A percentile compares a stretch with the other conserved stretches of the same genome.
phyloP scores from a whole-genome alignment of 2,797 vertebrate genomes.

The Chelidonichthys spinosus region DNA sequence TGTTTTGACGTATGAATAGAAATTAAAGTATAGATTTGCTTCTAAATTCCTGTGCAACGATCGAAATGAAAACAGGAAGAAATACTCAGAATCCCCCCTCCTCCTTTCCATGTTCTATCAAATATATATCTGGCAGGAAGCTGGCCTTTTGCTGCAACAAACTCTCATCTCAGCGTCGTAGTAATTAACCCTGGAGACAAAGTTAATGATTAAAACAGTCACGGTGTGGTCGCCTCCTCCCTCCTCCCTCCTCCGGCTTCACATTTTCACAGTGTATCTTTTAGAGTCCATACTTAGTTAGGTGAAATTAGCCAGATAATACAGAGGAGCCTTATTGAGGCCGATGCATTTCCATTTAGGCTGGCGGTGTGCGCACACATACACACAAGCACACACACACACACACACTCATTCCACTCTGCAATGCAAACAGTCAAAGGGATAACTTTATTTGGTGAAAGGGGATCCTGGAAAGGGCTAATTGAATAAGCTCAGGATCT shows the following conservation, averaged over 20 bases:
- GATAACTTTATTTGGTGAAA: conserved; percentile 99
- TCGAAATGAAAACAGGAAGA: conserved; percentile 7
- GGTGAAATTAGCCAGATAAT: conserved; percentile 89
- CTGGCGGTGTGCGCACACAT: conserved; percentile 66
- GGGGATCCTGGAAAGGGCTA: conserved; percentile 98
- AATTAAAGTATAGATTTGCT: not conserved
- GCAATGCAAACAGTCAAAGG: conserved; percentile 98
- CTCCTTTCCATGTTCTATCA: not conserved
- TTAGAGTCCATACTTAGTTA: conserved; percentile 85
- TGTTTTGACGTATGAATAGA: not conserved
- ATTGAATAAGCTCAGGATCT: conserved; percentile 98
- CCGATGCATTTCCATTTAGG: conserved; percentile 92
- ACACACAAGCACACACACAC: conserved; percentile 82
- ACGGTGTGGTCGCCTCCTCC: conserved; percentile 34
- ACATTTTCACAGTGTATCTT: conserved; percentile 76
- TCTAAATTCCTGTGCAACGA: not conserved
- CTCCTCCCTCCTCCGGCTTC: conserved; percentile 42
- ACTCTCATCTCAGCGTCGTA: conserved; percentile 48
- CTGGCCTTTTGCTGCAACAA: conserved; percentile 41
- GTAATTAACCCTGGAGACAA: conserved; percentile 73
- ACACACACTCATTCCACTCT: conserved; percentile 85
- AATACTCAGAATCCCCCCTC: not conserved
- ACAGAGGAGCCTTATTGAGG: conserved; percentile 88
- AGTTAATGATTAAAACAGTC: conserved; percentile 78
- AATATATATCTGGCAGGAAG: conserved; percentile 36